phyloP scores from a whole-genome alignment of 1,140 invertebrate genomes.

The Drosophila nigrodunni region DNA sequence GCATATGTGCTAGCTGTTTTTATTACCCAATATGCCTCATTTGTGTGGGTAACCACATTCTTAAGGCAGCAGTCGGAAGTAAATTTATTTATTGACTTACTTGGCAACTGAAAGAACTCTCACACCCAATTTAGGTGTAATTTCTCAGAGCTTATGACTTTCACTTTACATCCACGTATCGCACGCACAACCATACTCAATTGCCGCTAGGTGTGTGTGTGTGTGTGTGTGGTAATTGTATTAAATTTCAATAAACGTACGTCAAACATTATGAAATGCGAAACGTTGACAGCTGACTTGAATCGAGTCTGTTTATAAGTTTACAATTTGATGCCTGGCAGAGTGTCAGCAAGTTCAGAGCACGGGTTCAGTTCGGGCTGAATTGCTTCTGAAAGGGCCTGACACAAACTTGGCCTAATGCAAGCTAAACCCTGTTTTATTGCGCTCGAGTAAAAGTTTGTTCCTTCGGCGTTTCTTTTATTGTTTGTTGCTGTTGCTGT shows the following conservation, averaged over 20 bases:
- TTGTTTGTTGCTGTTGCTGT: slow-evolving; percentile 40
- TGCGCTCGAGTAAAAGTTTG: slow-evolving; percentile 46
- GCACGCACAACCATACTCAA: background rate
- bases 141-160: slow-evolving; percentile 68
- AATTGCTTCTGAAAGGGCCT: background rate
- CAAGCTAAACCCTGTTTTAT: slow-evolving; percentile 48
- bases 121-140: slow-evolving; percentile 28
- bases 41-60: background rate
- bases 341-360: background rate
- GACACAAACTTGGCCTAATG: slow-evolving; percentile 30
- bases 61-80: slow-evolving; percentile 30
- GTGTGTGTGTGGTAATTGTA: slow-evolving; percentile 67
- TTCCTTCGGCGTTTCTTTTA: slow-evolving; percentile 37
- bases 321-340: background rate
- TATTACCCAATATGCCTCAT: slow-evolving; percentile 1
- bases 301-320: background rate
- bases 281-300: slow-evolving; percentile 24
- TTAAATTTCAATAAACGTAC: slow-evolving; percentile 76
- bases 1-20: background rate
- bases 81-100: slow-evolving; percentile 80
- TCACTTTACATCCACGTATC: slow-evolving; percentile 53
- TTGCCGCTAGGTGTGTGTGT: slow-evolving; percentile 24
- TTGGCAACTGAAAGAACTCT: slow-evolving; percentile 53
- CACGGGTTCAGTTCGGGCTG: background rate
- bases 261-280: slow-evolving; percentile 59